Conservation (phyloP, 2,888 invertebrate genomes). For the Chrysolina haemoptera region DNA sequence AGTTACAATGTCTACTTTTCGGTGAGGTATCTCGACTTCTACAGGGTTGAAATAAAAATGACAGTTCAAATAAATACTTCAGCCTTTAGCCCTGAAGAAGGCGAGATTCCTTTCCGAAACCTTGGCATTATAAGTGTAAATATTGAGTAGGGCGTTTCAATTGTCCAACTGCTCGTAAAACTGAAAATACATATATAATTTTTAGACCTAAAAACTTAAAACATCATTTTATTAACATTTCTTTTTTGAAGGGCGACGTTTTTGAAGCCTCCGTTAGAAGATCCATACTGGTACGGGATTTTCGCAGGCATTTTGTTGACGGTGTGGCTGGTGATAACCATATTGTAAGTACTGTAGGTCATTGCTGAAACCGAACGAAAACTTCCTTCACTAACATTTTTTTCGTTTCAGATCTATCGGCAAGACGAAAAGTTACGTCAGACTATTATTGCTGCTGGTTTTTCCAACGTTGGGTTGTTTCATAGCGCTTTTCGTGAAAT, state of each 20-base stretch:
- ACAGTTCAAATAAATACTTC: too few species aligned
- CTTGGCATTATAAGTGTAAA: too few species aligned
- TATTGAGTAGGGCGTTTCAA: too few species aligned
- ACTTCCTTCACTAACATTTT: constrained; percentile 16
- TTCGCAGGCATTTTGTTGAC: constrained; percentile 76
- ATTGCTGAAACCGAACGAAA: neutral
- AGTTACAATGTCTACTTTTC: too few species aligned
- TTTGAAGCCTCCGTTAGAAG: constrained; percentile 74
- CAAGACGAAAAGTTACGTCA: constrained; percentile 66
- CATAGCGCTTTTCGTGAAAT: constrained; percentile 64
- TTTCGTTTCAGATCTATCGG: constrained; percentile 62
- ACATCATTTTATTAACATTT: constrained; percentile 28
- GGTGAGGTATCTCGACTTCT: too few species aligned
- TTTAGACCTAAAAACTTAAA: too few species aligned
- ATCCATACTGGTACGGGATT: constrained; percentile 78
- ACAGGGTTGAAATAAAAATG: too few species aligned
- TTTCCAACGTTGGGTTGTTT: constrained; percentile 64
- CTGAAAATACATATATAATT: too few species aligned
- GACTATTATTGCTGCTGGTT: constrained; percentile 62
- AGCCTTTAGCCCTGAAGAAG: too few species aligned
- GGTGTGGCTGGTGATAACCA: constrained; percentile 77
- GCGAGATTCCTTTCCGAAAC: too few species aligned
- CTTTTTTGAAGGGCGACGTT: constrained; percentile 67
- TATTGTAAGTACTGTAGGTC: constrained; percentile 72
- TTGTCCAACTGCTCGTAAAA: too few species aligned